Base-by-base conservation (phyloP, 2,888 invertebrate species). In the Chrysopilus asiliformis region DNA sequence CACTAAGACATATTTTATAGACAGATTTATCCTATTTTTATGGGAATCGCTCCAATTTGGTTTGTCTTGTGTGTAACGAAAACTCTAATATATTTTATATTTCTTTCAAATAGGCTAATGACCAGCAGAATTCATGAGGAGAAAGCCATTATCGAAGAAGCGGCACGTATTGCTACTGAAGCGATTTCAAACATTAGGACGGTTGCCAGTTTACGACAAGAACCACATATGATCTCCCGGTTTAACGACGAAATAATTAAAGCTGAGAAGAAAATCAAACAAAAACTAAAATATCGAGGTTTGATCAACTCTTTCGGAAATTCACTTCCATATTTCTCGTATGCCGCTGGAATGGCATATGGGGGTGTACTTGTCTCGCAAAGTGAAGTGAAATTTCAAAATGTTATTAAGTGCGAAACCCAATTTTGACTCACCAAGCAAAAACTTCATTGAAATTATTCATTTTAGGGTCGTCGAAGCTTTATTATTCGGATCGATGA, bases 141-240 rank as follows among this genome's bases (percentile, higher is more conserved):
- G 44, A 68, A 79, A 36, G 63, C 60, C 24, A 72, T 77, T 1
- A 67, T 76, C 12, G 74, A 80, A 49, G 65, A 65, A 29, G 76
- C 79, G 0, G 76, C 76, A 10, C 74, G 76, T 30, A 73, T 80
- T 18, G 82, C 81, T 0, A 73, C 79, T 0, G 82, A 82, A 47
- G 78, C 79, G 0, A 78, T 82, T 19, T 67, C 71, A 2, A 78
- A 80, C 47, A 77, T 82, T 9, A 63, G 78, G 33, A 82, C 81
- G 1, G 74, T 79, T 4, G 72, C 72, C 0, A 74, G 76, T 17
- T 68, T 79, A 20, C 47, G 58, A 2, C 36, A 71, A 4, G 81
- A 82, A 49, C 63, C 68, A 25, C 65, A 66, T 1, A 69, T 79
- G n/a, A 56, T 76, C 14, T 45, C 56, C 4, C 65, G 71, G 1